Evolutionary conservation across 1,140 invertebrate species (phyloP).

Genomic region (Platorchestia sp.): DNA sequence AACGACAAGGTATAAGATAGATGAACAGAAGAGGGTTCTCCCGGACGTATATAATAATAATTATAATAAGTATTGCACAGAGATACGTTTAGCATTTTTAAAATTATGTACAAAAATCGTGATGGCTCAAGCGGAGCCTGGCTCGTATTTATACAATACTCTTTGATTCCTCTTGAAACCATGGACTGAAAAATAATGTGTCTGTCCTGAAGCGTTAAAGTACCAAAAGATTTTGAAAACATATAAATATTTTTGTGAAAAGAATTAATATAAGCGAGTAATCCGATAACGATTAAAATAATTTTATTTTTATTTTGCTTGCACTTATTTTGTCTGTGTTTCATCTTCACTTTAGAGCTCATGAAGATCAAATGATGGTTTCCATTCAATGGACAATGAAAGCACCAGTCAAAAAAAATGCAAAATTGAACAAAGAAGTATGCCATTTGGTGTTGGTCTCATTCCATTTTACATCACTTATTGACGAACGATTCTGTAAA

Average conservation of each 20-base stretch:
- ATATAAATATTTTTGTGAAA: not conserved
- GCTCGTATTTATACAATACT: not conserved
- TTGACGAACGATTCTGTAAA: not conserved
- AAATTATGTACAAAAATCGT: slow-evolving; percentile 1
- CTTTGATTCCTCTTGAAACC: not conserved
- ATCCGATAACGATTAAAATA: not conserved
- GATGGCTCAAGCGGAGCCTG: not conserved
- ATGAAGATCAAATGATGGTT: not conserved
- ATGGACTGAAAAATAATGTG: not conserved
- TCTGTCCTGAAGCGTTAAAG: not conserved
- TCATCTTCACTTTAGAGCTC: not conserved
- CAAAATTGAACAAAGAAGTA: not conserved
- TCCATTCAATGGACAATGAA: not conserved
- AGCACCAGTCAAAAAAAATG: not conserved
- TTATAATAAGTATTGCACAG: slow-evolving; percentile 38
- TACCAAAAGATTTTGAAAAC: not conserved
- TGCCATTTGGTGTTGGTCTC: not conserved
- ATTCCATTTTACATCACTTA: not conserved
- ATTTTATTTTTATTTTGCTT: not conserved
- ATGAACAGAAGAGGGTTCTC: not conserved
- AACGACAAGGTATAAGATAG: not conserved
- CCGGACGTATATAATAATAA: not conserved
- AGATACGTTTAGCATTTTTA: not conserved
- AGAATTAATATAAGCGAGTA: not conserved
- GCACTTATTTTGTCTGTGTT: not conserved